Evolutionary conservation across 2,113 vertebrate species (phyloP), one percentile per base, ranked within the genome.

Genomic region (Clinocottus analis): DNA sequence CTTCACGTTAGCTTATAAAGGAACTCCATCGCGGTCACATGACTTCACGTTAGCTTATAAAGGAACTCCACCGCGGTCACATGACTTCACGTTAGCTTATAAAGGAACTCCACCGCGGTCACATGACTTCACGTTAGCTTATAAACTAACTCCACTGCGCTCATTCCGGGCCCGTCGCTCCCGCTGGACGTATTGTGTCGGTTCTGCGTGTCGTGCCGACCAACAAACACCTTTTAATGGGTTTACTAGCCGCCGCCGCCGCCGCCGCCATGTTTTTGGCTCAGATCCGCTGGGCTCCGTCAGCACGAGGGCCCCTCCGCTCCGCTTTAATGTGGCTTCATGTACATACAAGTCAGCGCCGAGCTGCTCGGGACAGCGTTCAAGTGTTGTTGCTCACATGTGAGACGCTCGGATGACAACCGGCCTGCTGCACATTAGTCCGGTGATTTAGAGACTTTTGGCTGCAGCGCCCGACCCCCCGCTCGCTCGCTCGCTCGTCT

Each of bases 341-440:
- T 65, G 56, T 74, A 84, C 76, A 70, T 16, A 19, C 41, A 7
- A n/a, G 53, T 11, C 23, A 31, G 25, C 67, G 17, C 2, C 0
- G 25, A 45, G 71, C 81, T 23, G 39, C 58, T 71, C 17, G 1
- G 60, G 45, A 75, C 59, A 23, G 47, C 49, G 3, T 51, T 79
- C 14, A 37, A 27, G 59, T 79, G 74, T 82, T 67, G 68, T 33
- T 1, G 33, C 65, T 43, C 64, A 16, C 74, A 83, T 81, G 79
- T 37, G 72, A 78, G 79, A 85, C 65, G 85, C 69, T 84, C 72
- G 7, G 41, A 80, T 84, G 88, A 90, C 75, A 77, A 90, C 75
- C 73, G 74, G 83, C 65, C 87, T 92, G 91, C 75, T 88, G 86
- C 82, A 61, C 75, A 89, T 93, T 91, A 92, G 77, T 9, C n/a